Evolutionary conservation across 2,113 vertebrate genomes (phyloP).

Genomic region (Vulpes lagopus): DNA sequence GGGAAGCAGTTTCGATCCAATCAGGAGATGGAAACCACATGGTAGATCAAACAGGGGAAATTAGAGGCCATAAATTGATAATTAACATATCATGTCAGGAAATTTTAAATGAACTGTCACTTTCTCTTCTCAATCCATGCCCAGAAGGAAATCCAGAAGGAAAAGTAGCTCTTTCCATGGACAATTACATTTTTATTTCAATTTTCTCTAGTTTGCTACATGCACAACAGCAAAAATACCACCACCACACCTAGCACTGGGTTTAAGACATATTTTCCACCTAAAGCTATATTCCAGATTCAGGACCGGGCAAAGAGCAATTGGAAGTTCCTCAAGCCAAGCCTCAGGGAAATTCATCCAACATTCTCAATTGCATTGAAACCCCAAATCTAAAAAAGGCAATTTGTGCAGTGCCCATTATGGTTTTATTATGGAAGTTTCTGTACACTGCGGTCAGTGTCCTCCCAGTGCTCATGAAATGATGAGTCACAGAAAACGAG

Average conservation of each 20-base stretch:
- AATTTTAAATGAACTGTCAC: background rate
- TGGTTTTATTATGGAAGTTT: slow-evolving; percentile 72
- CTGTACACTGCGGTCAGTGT: slow-evolving; percentile 72
- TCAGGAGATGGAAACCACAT: background rate
- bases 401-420: slow-evolving; percentile 65
- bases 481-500: slow-evolving; percentile 70
- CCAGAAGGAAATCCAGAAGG: background rate
- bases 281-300: slow-evolving; percentile 46
- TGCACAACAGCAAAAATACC: background rate
- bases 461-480: slow-evolving; percentile 54
- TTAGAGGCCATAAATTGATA: background rate
- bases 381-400: slow-evolving; percentile 72
- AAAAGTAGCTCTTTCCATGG: background rate
- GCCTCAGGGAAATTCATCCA: slow-evolving; percentile 72
- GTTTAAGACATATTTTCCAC: slow-evolving; percentile 11
- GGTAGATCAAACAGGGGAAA: background rate
- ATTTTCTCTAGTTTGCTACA: background rate
- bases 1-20: background rate
- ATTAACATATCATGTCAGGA: background rate
- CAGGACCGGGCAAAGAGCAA: slow-evolving; percentile 11
- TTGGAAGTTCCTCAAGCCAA: slow-evolving; percentile 63
- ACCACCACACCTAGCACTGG: background rate
- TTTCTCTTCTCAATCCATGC: background rate
- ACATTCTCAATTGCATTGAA: slow-evolving; percentile 64
- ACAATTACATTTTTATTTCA: background rate